A percentile compares a stretch with the other conserved stretches of the same genome.
Conservation (phyloP, 1,140 invertebrate genomes). For the Meloidogyne floridensis region DNA sequence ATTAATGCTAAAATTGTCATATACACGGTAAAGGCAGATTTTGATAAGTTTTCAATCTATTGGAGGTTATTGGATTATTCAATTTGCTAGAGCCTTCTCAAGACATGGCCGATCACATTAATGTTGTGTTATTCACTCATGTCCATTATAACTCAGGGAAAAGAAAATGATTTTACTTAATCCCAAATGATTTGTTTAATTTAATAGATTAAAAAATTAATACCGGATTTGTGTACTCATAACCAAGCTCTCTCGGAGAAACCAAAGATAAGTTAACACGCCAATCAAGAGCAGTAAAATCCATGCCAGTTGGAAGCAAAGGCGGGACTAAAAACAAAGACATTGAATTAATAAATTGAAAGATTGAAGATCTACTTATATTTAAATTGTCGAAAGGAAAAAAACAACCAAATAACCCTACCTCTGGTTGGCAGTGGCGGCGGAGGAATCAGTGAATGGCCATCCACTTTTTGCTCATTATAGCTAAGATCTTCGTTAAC, state of each 20-base stretch:
- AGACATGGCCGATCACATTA: no score
- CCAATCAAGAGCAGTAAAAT: slow-evolving; percentile 17
- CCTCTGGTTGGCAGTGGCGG: slow-evolving; percentile 9
- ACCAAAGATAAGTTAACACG: slow-evolving; percentile 27
- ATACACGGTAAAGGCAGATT: no score
- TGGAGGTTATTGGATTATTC: no score
- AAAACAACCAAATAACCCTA: no score
- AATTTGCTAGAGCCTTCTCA: no score
- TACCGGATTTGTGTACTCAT: slow-evolving; percentile 25
- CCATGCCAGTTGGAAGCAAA: not conserved
- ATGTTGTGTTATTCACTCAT: no score
- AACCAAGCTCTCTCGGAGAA: slow-evolving; percentile 30
- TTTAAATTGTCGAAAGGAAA: no score
- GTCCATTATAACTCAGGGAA: not conserved
- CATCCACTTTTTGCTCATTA: slow-evolving; percentile 15
- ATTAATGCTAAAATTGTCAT: no score
- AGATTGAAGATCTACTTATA: no score
- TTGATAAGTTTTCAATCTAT: no score
- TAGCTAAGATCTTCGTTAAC: slow-evolving; percentile 27
- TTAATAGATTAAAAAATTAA: slow-evolving; percentile 2
- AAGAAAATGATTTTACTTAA: not conserved
- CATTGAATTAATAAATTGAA: not conserved
- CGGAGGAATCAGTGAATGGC: slow-evolving; percentile 14
- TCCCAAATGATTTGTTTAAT: not conserved
- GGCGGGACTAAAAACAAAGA: slow-evolving; percentile 10